A percentile compares a stretch with the other conserved stretches of the same genome.
phyloP scores from a whole-genome alignment of 2,888 invertebrate species.

The Meghimatium bilineatum region DNA sequence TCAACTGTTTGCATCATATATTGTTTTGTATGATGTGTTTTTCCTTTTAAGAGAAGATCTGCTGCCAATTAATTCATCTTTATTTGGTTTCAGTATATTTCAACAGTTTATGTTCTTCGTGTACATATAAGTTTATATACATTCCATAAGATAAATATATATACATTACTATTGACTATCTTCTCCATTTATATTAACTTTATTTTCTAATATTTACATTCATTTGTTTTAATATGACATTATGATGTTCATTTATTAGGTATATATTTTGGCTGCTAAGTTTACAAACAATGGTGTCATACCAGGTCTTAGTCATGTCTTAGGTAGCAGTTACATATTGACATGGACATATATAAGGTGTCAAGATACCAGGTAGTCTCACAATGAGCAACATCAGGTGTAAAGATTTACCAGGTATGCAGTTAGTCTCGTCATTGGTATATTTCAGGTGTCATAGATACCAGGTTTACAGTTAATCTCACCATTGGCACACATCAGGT shows the following conservation, averaged over 20 bases:
- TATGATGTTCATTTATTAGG: constrained; percentile 1
- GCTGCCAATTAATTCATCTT: background rate
- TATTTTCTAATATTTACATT: background rate
- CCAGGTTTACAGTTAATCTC: background rate
- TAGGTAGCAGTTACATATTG: no score
- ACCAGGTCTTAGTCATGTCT: no score
- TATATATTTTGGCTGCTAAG: background rate
- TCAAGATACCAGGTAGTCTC: no score
- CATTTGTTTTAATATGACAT: background rate
- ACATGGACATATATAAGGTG: no score
- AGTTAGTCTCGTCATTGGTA: no score
- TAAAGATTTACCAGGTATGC: no score
- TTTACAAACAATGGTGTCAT: no score
- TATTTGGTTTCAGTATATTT: background rate
- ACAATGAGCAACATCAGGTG: no score
- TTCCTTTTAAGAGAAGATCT: background rate
- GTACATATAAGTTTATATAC: background rate
- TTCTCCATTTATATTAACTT: background rate
- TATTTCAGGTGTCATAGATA: background rate
- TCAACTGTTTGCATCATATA: background rate
- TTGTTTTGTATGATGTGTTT: background rate
- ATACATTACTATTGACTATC: background rate
- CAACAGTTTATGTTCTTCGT: background rate
- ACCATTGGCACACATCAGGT: no score
- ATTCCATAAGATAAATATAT: background rate